Evolutionary conservation across 1,140 invertebrate species (phyloP).

Genomic region (Trichonephila inaurata): DNA sequence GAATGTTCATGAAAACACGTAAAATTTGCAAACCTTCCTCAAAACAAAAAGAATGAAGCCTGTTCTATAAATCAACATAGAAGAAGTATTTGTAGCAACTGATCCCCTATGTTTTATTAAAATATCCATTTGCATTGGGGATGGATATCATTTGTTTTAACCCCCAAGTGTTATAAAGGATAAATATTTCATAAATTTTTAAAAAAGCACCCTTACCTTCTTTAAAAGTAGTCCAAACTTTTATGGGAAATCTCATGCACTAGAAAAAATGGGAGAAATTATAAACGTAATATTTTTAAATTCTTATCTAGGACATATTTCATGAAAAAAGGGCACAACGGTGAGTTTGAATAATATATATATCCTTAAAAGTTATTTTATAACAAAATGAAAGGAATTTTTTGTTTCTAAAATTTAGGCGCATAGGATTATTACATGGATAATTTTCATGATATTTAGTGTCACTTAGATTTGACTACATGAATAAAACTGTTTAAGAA

Average conservation of each 20-base stretch:
- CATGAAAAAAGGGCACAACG: too few relatives aligned
- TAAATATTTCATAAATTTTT: slow-evolving; percentile 42
- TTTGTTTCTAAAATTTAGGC: too few relatives aligned
- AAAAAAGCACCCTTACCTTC: not conserved
- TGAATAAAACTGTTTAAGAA: too few relatives aligned
- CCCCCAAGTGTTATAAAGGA: too few relatives aligned
- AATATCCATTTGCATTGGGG: not conserved
- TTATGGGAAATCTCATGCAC: not conserved
- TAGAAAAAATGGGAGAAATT: not conserved
- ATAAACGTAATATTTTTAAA: not conserved
- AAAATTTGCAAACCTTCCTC: not conserved
- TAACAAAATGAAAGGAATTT: too few relatives aligned
- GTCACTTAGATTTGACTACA: too few relatives aligned
- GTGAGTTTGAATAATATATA: too few relatives aligned
- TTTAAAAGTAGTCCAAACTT: not conserved
- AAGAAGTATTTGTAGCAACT: slow-evolving; percentile 16
- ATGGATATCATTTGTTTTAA: slow-evolving; percentile 20
- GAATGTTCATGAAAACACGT: too few relatives aligned
- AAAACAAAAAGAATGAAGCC: slow-evolving; percentile 18
- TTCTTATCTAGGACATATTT: not conserved
- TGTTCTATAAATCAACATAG: slow-evolving; percentile 21
- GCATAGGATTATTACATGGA: too few relatives aligned
- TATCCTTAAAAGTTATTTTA: too few relatives aligned
- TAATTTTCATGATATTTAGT: too few relatives aligned
- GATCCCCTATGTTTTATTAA: slow-evolving; percentile 42